A percentile compares a stretch with the other conserved stretches of the same genome.
Conservation (phyloP, 2,113 vertebrate genomes). For the Lichenostomus cassidix region DNA sequence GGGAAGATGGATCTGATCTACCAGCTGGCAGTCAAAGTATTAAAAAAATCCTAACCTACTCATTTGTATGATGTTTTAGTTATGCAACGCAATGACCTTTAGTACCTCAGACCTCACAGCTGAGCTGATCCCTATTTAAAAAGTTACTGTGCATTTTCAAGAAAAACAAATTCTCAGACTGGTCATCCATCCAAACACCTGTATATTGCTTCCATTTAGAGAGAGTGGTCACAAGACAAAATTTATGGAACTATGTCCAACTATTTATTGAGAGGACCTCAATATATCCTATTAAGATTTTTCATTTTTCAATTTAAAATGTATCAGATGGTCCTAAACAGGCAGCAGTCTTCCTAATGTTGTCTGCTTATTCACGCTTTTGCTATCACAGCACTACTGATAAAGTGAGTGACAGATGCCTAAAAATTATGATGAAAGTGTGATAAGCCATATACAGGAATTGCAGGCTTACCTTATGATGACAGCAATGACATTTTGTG, state of each 20-base stretch:
- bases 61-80: background rate
- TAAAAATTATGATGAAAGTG: background rate
- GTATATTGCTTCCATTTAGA: background rate
- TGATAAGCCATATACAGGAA: slow-evolving; percentile 11
- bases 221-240: slow-evolving; percentile 5
- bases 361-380: background rate
- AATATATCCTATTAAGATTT: background rate
- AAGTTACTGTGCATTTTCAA: background rate
- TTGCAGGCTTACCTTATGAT: slow-evolving; percentile 31
- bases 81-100: background rate
- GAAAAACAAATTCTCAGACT: slow-evolving; percentile 13
- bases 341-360: background rate
- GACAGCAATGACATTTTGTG: slow-evolving; percentile 23
- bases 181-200: slow-evolving; percentile 6
- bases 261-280: background rate
- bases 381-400: background rate
- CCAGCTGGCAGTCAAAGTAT: background rate
- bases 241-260: background rate
- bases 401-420: background rate
- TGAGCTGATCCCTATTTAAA: background rate
- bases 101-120: background rate
- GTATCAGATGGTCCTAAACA: background rate
- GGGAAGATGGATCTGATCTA: background rate
- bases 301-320: background rate
- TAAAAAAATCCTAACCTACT: background rate